phyloP scores from a whole-genome alignment of 2,888 invertebrate species.

The Lepidocyrtinus sp. region DNA sequence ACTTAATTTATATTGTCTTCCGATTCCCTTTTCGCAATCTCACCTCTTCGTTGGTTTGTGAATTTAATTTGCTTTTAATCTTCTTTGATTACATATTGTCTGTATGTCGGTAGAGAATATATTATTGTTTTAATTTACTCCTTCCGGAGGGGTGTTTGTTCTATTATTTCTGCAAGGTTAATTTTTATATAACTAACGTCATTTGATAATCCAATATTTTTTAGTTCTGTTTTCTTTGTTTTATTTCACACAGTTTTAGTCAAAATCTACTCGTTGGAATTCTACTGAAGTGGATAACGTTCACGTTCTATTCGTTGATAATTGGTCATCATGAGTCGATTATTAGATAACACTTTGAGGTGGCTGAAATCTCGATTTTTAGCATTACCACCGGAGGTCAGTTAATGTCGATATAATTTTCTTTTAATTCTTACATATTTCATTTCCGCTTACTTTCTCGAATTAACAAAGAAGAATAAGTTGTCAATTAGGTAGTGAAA shows the following conservation, averaged over 20 bases:
- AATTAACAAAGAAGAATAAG: not conserved
- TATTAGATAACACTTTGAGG: constrained; percentile 46
- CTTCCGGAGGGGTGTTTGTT: too few species aligned
- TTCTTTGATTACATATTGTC: too few species aligned
- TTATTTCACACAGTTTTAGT: constrained; percentile 45
- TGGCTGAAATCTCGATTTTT: constrained; percentile 50
- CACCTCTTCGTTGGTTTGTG: too few species aligned
- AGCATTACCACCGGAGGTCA: constrained; percentile 48
- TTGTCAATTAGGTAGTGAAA: not conserved
- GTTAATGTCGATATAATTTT: constrained; percentile 8
- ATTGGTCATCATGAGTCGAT: constrained; percentile 48
- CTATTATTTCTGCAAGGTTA: too few species aligned
- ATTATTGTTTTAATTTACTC: too few species aligned
- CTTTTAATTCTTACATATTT: constrained; percentile 2
- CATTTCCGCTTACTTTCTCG: not conserved
- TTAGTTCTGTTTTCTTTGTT: constrained; percentile 3
- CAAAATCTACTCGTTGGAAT: constrained; percentile 28
- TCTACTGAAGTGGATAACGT: constrained; percentile 21
- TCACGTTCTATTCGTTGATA: not conserved
- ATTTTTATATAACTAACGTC: too few species aligned
- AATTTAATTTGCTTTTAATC: too few species aligned
- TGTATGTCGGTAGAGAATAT: too few species aligned
- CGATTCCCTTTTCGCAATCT: too few species aligned
- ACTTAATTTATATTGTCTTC: too few species aligned
- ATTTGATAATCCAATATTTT: too few species aligned